A percentile compares a stretch with the other conserved stretches of the same genome.
These are phyloP conservation scores for Andinoacara biseriatus DNA, from an alignment of 2,113 vertebrate genomes.

Conservation along the genomic window DNA sequence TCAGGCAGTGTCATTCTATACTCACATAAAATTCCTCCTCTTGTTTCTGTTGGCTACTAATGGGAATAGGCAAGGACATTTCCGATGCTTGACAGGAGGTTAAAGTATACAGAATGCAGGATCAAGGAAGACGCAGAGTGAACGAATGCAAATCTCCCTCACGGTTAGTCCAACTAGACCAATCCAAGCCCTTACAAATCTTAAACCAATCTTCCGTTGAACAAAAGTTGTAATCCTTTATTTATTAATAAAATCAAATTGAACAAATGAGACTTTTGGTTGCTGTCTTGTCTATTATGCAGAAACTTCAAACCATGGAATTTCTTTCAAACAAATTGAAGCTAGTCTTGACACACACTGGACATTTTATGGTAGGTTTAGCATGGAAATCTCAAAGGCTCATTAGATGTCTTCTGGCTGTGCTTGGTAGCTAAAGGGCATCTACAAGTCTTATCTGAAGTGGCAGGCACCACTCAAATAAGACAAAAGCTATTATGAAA, in stretches of 20 bases:
- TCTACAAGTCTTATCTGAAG: conserved; percentile 79
- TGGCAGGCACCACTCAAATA: conserved; percentile 72
- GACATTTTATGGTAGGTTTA: conserved; percentile 80
- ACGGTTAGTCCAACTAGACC: conserved; percentile 64
- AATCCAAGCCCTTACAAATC: conserved; percentile 63
- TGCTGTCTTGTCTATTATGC: conserved; percentile 67
- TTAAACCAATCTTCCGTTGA: conserved; percentile 73
- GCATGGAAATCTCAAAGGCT: conserved; percentile 80
- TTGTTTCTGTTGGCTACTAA: conserved; percentile 59
- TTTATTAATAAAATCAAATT: conserved; percentile 82
- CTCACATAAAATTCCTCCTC: conserved; percentile 45
- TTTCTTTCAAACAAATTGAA: conserved; percentile 71
- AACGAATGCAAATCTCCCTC: conserved; percentile 72
- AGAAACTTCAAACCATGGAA: conserved; percentile 63
- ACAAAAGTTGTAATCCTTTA: conserved; percentile 78
- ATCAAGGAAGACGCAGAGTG: conserved; percentile 40
- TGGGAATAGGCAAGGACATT: conserved; percentile 60
- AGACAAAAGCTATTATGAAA: conserved; percentile 74
- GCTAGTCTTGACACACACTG: conserved; percentile 54
- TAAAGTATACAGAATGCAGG: conserved; percentile 58
- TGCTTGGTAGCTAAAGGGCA: conserved; percentile 73
- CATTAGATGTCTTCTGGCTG: conserved; percentile 79
- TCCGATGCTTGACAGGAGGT: conserved; percentile 64
- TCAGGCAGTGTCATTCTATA: conserved; percentile 26
- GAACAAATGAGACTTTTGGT: conserved; percentile 68